Evolutionary conservation across 1,140 invertebrate genomes (phyloP).

Genomic region (Drosophila ironensis): DNA sequence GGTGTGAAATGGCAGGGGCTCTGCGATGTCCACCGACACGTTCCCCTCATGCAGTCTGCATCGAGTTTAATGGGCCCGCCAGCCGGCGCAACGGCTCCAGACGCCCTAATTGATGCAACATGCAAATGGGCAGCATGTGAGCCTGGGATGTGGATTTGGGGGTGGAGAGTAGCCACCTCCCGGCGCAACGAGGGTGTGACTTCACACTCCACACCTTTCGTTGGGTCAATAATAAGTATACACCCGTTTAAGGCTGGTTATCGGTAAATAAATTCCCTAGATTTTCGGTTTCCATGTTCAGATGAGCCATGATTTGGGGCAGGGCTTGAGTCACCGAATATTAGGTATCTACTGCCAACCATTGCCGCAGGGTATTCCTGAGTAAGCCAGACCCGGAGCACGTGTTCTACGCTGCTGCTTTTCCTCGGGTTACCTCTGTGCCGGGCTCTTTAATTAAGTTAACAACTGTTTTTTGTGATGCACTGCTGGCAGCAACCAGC

Average conservation of each 20-base stretch:
- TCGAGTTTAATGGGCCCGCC: constrained; percentile 54
- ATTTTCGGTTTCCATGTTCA: constrained; percentile 4
- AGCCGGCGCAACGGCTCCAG: constrained; percentile 40
- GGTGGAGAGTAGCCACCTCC: background rate
- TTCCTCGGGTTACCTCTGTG: constrained; percentile 34
- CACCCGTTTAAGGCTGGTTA: no score
- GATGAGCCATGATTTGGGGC: background rate
- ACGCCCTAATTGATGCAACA: constrained; percentile 73
- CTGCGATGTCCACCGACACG: constrained; percentile 46
- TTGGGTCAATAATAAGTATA: no score
- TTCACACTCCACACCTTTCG: no score
- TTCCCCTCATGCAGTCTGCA: constrained; percentile 50
- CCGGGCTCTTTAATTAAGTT: constrained; percentile 69
- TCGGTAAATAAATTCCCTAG: no score
- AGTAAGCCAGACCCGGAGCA: background rate
- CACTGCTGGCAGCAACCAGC: constrained; percentile 26
- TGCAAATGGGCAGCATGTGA: constrained; percentile 47
- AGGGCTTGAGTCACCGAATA: background rate
- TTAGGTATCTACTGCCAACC: background rate
- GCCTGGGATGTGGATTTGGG: background rate
- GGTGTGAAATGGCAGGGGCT: background rate
- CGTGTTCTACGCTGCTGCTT: constrained; percentile 18
- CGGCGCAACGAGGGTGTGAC: no score
- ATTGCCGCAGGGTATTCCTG: background rate
- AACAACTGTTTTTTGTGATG: constrained; percentile 57